Base-by-base conservation (phyloP, 2,888 invertebrate species). In the Cosmorhoe ocellata region DNA sequence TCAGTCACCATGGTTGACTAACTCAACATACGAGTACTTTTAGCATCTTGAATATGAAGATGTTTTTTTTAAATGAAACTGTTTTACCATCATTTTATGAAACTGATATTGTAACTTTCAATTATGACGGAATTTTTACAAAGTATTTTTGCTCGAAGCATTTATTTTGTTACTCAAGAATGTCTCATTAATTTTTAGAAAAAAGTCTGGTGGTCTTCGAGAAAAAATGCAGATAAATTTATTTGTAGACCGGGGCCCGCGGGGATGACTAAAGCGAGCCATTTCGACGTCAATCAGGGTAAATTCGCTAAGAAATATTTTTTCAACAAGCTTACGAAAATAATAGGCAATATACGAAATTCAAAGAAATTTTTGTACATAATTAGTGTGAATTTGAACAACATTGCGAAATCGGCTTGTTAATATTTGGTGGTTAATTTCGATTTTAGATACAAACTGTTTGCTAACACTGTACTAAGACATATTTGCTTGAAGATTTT, bases 131-230 rank as follows among this genome's bases (percentile, higher is more conserved):
- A 56, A 54, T 59, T 38, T 55, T 63, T 59, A 57, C 52, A 58
- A 64, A 61, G 51, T 58, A 63, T 64, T 62, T 58, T 43, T 50
- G 56, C 66, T 53, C 46, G 43, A 50, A 63, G 55, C 53, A 52
- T 48, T 59, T 60, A 65, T 64, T 68, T 63, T 58, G 59, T 64
- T 63, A 68, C 66, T 59, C 62, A 59, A 66, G 68, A 68, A 69
- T 64, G 63, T 67, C 69, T 74, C 69, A 69, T 76, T 72, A 75
- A 69, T 63, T 62, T 74, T 66, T 64, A 56, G 41, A 51, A 54
- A 58, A 55, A 59, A 74, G 56, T 63, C 62, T 60, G 58, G 55
- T 66, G 61, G 62, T 68, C 64, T 68, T 63, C 49, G 61, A 62
- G 64, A 67, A 68, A 18, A 58, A 70, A 69, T 63, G 58, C 59